A percentile compares a stretch with the other conserved stretches of the same genome.
These are phyloP conservation scores for Tribolium castaneum DNA, from an alignment of 1,140 invertebrate species.

Conservation along the genomic window DNA sequence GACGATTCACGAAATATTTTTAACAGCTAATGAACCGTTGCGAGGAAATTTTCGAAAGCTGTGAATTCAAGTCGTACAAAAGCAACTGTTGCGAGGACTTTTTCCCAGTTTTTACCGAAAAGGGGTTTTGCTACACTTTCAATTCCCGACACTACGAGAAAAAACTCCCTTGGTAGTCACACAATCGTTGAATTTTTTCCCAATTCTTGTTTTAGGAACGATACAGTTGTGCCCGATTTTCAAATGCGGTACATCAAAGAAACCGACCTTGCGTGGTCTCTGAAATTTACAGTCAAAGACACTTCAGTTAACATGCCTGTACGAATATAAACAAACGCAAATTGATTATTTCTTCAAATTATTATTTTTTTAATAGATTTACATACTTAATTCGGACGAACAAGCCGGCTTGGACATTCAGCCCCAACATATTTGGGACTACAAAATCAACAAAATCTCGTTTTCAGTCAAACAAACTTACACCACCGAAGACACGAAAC, in stretches of 20 bases:
- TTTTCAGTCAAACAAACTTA: slow-evolving; percentile 79
- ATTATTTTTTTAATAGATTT: slow-evolving; percentile 69
- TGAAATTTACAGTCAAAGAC: slow-evolving; percentile 67
- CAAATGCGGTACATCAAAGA: slow-evolving; percentile 70
- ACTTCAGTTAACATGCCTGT: slow-evolving; percentile 55
- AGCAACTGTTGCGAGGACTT: slow-evolving; percentile 68
- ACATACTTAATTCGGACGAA: slow-evolving; percentile 75
- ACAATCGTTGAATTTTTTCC: neutral
- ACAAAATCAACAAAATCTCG: slow-evolving; percentile 70
- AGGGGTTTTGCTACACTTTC: slow-evolving; percentile 77
- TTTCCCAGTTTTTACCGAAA: slow-evolving; percentile 74
- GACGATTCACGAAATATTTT: neutral
- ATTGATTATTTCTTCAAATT: too few species aligned
- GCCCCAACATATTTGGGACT: slow-evolving; percentile 76
- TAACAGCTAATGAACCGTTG: slow-evolving; percentile 68
- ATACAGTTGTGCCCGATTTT: slow-evolving; percentile 63
- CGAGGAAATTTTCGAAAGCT: slow-evolving; percentile 68
- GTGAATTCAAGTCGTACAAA: slow-evolving; percentile 72
- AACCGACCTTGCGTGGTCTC: slow-evolving; percentile 72
- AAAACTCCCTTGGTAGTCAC: slow-evolving; percentile 66
- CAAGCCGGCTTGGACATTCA: slow-evolving; percentile 73
- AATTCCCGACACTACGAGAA: slow-evolving; percentile 71
- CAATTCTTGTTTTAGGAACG: neutral
- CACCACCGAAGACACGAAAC: slow-evolving; percentile 75
- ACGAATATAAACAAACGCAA: neutral